These are phyloP conservation scores for Trichosurus vulpecula DNA, from an alignment of 2,797 vertebrate species.

Conservation along the genomic window DNA sequence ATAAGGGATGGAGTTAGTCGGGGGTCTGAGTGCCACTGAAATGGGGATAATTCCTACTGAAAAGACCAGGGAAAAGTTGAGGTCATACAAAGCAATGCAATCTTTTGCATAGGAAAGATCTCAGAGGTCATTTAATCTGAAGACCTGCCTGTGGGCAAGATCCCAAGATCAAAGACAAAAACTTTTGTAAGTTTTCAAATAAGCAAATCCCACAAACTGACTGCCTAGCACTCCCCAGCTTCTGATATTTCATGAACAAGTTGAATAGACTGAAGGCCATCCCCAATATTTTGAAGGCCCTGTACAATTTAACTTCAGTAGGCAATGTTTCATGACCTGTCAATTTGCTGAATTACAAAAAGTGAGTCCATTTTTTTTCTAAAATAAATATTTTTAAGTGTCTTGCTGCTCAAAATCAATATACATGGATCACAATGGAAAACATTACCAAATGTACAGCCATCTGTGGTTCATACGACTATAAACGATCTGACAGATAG, in stretches of 20 bases:
- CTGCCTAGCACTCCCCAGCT: background rate
- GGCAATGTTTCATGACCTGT: background rate
- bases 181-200: background rate
- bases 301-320: constrained; percentile 7
- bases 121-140: constrained; percentile 17
- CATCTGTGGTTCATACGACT: constrained; percentile 27
- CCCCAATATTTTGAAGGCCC: background rate
- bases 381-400: constrained; percentile 44
- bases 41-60: background rate
- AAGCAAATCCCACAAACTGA: background rate
- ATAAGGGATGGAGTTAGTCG: background rate
- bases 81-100: background rate
- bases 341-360: constrained; percentile 34
- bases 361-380: constrained; percentile 32
- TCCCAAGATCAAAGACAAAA: constrained; percentile 8
- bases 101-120: constrained; percentile 22
- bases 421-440: constrained; percentile 39
- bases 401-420: constrained; percentile 10
- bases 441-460: constrained; percentile 38
- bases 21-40: background rate
- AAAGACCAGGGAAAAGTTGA: background rate
- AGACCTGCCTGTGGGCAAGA: background rate
- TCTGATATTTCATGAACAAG: background rate
- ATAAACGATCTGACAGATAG: background rate
- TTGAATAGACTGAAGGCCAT: background rate